Base-by-base conservation (phyloP, 2,888 invertebrate genomes). In the Mongoloraphidia duomilia region DNA sequence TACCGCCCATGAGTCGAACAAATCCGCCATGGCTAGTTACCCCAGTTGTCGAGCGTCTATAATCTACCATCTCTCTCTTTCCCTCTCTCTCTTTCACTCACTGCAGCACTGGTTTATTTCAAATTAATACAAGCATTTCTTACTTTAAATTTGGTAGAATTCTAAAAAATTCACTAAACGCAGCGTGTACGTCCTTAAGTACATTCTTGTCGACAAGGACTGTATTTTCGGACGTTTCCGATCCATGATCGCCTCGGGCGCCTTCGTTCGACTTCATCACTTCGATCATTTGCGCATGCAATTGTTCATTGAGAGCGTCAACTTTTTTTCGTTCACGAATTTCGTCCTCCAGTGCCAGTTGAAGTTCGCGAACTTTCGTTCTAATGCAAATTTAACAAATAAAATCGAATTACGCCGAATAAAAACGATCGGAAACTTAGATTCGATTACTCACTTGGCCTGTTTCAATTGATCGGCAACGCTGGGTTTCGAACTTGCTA, bases 311-410 rank as follows among this genome's bases (percentile, higher is more conserved):
- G 34, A 77, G 61, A 55, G 74, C 73, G 59, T 81, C 80, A 2
- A 77, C 72, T 61, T 79, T 75, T 54, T 75, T 73, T n/a, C 80
- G 69, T 55, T 76, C 72, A 1, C 71, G 68, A 37, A 75, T 76
- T 64, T 82, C 81, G 40, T 75, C 74, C 52, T 76, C 74, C 4
- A 80, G 61, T 63, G 79, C 75, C 49, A 75, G 73, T 58, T 79
- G 77, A 13, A 80, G 60, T 47, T 61, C 59, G 17, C 11, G 43
- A 34, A 48, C 26, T 37, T 36, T 36, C 3, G 33, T 36, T 42
- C 48, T 48, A 14, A 10, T 38, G 13, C 34, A 40, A n/a, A 2
- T 17, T 17, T 2, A 33, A 13, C 12, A 9, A 33, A 34, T 26
- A 11, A 8, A 11, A 39, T 8, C 12, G 9, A 26, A 26, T 26